A percentile compares a stretch with the other conserved stretches of the same genome.
Evolutionary conservation across 2,797 vertebrate genomes (phyloP).

Genomic region (Gobio occitaniae): DNA sequence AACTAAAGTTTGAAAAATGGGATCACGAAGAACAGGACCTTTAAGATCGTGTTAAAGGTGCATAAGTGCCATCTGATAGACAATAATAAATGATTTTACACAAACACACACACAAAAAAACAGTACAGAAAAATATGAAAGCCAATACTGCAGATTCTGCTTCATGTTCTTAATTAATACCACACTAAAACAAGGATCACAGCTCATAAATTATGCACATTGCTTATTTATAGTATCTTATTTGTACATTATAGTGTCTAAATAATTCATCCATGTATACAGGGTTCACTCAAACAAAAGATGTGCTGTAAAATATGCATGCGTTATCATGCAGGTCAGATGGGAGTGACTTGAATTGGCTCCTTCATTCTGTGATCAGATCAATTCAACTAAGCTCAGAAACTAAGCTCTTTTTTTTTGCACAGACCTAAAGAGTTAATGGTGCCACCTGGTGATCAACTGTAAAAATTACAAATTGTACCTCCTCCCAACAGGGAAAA

Average conservation of each 20-base stretch:
- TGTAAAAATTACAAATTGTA: no score
- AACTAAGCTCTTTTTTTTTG: conserved; percentile 4
- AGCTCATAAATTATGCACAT: background rate
- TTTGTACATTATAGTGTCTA: background rate
- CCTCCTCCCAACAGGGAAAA: no score
- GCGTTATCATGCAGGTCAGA: conserved; percentile 2
- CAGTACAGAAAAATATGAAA: background rate
- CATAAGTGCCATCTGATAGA: background rate
- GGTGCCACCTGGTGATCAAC: no score
- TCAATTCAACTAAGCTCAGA: conserved; percentile 59
- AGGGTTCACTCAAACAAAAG: background rate
- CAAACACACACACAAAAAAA: no score
- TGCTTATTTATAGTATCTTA: background rate
- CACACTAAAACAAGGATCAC: background rate
- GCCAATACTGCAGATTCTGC: background rate
- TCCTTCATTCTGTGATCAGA: conserved; percentile 56
- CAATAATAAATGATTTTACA: conserved; percentile 2
- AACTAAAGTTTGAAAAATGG: no score
- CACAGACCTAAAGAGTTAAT: no score
- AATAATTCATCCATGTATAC: background rate
- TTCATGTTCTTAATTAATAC: background rate
- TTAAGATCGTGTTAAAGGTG: conserved; percentile 30
- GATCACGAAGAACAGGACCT: no score
- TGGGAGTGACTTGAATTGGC: conserved; percentile 38
- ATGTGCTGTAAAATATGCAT: conserved; percentile 5